Conservation (phyloP, 2,797 vertebrate species). For the Myiotriccus ornatus region DNA sequence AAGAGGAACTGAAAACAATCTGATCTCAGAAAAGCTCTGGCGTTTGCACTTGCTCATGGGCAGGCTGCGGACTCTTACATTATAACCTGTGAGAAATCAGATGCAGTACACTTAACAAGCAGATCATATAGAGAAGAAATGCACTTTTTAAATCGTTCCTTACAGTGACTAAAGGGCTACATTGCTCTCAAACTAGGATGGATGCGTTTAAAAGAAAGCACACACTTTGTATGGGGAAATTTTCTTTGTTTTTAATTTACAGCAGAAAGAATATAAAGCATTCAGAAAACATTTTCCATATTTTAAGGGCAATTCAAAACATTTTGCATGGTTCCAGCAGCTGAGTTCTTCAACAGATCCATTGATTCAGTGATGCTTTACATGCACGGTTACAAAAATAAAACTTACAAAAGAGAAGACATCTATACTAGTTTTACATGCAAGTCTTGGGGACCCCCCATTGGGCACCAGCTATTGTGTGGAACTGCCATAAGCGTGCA, state of each 20-base stretch:
- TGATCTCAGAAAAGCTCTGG: not conserved
- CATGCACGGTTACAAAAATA: conserved; percentile 99
- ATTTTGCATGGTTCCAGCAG: conserved; percentile 99
- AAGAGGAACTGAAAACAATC: not conserved
- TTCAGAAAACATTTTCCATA: conserved; percentile 99
- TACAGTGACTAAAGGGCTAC: not conserved
- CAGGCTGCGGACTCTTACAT: not conserved
- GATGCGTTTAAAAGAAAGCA: conserved; percentile 61
- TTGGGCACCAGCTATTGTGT: conserved; percentile 93
- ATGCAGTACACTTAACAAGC: not conserved
- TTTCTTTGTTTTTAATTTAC: conserved; percentile 99
- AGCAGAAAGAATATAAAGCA: conserved; percentile 99
- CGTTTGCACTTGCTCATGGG: fast-evolving
- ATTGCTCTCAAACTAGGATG: not conserved
- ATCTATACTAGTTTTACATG: conserved; percentile 99
- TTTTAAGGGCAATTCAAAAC: conserved; percentile 99
- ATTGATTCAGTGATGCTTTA: conserved; percentile 99
- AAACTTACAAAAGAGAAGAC: conserved; percentile 96
- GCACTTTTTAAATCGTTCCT: not conserved
- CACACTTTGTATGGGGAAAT: conserved; percentile 83
- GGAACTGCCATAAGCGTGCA: conserved; percentile 99
- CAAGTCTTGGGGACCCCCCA: conserved; percentile 95
- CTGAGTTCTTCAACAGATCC: conserved; percentile 99
- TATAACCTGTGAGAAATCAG: fast-evolving
- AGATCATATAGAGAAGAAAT: not conserved